phyloP scores from a whole-genome alignment of 2,113 vertebrate species.

The Microcebus tavaratra region DNA sequence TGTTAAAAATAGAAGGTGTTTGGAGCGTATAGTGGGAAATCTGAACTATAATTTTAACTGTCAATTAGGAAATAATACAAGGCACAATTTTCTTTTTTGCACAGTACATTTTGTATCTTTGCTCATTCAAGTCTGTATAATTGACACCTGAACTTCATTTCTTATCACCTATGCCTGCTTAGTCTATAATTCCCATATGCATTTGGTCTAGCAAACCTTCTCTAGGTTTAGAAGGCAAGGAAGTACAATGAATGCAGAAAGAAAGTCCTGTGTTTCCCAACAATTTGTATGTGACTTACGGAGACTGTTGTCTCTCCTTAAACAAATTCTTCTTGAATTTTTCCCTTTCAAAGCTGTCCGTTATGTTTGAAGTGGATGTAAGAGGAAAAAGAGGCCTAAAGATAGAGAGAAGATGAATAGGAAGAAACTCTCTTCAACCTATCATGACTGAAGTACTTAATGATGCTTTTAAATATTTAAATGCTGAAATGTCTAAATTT shows the following conservation, averaged over 20 bases:
- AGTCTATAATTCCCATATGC: not conserved
- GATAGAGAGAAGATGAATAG: not conserved
- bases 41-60: not conserved
- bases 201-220: not conserved
- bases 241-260: not conserved
- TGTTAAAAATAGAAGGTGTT: not conserved
- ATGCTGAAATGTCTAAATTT: not conserved
- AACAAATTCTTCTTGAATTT: not conserved
- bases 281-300: not conserved
- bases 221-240: not conserved
- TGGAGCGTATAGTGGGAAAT: not conserved
- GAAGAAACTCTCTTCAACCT: not conserved
- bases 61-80: not conserved
- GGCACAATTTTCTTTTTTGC: not conserved
- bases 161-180: not conserved
- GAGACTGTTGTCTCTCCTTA: not conserved
- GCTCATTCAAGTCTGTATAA: not conserved
- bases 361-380: not conserved
- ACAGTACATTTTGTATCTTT: not conserved
- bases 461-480: conserved; percentile 28
- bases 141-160: not conserved
- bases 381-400: not conserved
- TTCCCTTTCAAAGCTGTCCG: not conserved
- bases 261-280: not conserved
- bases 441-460: not conserved